Percentiles rank a stretch among this genome's conserved stretches.
Conservation (phyloP, 2,797 vertebrate species). For the Acanthis flammea region DNA sequence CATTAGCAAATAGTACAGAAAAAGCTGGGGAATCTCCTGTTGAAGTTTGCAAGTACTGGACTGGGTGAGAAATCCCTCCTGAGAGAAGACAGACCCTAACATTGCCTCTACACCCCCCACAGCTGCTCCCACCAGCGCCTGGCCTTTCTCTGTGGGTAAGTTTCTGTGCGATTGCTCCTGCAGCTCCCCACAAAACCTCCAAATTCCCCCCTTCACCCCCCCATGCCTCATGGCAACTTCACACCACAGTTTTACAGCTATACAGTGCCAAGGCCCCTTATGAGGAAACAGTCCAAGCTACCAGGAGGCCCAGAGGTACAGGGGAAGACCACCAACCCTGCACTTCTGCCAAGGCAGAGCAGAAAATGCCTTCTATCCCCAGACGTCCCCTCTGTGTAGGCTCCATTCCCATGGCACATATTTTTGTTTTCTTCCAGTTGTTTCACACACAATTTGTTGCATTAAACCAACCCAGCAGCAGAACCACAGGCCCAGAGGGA, state of each 20-base stretch:
- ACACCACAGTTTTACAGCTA: background rate
- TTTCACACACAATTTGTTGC: background rate
- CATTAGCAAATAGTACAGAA: rapidly evolving
- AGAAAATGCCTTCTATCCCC: background rate
- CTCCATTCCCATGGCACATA: rapidly evolving
- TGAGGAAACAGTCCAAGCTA: background rate
- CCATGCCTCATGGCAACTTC: rapidly evolving
- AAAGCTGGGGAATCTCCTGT: background rate
- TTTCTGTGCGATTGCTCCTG: background rate
- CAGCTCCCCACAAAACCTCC: background rate
- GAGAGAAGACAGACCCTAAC: background rate
- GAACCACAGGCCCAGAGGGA: background rate
- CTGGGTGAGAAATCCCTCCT: background rate
- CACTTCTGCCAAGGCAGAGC: background rate
- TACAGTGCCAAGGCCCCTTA: no score
- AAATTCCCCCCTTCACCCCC: background rate
- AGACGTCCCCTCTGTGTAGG: background rate
- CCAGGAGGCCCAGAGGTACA: background rate
- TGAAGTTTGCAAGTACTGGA: rapidly evolving
- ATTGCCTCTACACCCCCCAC: background rate
- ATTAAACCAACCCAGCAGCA: background rate
- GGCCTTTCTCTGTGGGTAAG: background rate
- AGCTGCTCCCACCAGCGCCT: background rate
- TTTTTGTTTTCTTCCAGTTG: background rate
- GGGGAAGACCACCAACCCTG: background rate